These are phyloP conservation scores for Choristoneura rosaceana DNA, from an alignment of 2,888 invertebrate genomes.

Conservation along the genomic window DNA sequence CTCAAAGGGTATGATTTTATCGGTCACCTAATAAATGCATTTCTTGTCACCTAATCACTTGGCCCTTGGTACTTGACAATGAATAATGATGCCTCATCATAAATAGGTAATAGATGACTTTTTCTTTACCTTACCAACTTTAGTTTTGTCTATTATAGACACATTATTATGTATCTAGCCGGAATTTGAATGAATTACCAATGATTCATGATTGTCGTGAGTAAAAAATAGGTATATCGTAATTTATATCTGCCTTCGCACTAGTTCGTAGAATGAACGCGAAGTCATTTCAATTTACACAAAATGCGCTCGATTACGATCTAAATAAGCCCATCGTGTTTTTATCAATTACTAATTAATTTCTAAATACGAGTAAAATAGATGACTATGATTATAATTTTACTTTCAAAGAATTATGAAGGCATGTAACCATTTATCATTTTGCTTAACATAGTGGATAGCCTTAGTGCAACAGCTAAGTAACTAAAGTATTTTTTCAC, in stretches of 20 bases:
- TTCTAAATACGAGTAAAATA: conserved; percentile 4
- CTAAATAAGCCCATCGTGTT: background rate
- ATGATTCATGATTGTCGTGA: background rate
- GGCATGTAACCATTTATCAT: background rate
- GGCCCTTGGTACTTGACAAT: too few species aligned
- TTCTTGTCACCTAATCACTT: too few species aligned
- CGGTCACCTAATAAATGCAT: too few species aligned
- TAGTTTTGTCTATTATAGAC: too few species aligned
- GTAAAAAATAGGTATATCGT: background rate
- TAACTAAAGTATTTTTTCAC: too few species aligned
- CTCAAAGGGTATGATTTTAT: too few species aligned
- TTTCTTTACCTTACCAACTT: too few species aligned
- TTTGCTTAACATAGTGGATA: background rate
- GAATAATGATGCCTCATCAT: too few species aligned
- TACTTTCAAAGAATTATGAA: background rate
- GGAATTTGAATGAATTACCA: too few species aligned
- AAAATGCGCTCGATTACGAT: background rate
- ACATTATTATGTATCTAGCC: too few species aligned
- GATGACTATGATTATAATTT: background rate
- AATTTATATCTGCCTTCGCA: background rate
- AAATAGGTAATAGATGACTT: too few species aligned
- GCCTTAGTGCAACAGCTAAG: background rate
- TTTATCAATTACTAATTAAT: background rate
- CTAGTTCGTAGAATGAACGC: background rate
- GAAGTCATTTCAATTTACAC: background rate